A percentile compares a stretch with the other conserved stretches of the same genome.
Evolutionary conservation across 2,113 vertebrate species (phyloP).

Genomic region (Stigmatopora argus): DNA sequence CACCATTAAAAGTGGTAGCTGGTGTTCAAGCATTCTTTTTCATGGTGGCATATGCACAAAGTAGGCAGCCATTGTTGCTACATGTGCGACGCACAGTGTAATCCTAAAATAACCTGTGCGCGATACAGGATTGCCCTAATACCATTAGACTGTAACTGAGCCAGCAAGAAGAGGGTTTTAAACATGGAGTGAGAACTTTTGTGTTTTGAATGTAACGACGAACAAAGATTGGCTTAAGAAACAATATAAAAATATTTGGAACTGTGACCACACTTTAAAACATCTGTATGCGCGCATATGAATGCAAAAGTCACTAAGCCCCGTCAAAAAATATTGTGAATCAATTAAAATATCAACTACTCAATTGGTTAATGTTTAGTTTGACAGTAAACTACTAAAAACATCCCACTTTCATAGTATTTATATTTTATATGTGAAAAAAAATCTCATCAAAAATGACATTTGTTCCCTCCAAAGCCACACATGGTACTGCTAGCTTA

Average conservation of each 20-base stretch:
- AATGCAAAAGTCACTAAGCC: too few relatives aligned
- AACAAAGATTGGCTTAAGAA: neutral
- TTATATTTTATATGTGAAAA: too few relatives aligned
- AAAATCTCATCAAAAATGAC: conserved; percentile 6
- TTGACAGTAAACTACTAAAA: too few relatives aligned
- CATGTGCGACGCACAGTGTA: conserved; percentile 18
- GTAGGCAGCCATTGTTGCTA: neutral
- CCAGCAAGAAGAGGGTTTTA: conserved; percentile 31
- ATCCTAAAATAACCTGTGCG: conserved; percentile 55
- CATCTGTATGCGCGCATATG: too few relatives aligned
- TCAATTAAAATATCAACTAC: too few relatives aligned
- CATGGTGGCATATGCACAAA: too few relatives aligned
- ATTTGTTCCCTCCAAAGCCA: neutral
- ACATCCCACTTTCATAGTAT: too few relatives aligned
- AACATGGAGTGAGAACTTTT: conserved; percentile 12
- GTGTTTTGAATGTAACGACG: neutral
- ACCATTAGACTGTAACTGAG: conserved; percentile 59
- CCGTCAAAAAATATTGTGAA: too few relatives aligned
- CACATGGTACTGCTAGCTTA: conserved; percentile 6
- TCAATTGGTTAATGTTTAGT: too few relatives aligned
- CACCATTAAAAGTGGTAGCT: neutral
- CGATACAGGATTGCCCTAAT: conserved; percentile 67
- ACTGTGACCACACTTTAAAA: too few relatives aligned
- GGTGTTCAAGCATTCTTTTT: neutral
- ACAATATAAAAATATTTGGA: too few relatives aligned